Conservation (phyloP, 2,888 invertebrate species). For the Anoplius nigerrimus region DNA sequence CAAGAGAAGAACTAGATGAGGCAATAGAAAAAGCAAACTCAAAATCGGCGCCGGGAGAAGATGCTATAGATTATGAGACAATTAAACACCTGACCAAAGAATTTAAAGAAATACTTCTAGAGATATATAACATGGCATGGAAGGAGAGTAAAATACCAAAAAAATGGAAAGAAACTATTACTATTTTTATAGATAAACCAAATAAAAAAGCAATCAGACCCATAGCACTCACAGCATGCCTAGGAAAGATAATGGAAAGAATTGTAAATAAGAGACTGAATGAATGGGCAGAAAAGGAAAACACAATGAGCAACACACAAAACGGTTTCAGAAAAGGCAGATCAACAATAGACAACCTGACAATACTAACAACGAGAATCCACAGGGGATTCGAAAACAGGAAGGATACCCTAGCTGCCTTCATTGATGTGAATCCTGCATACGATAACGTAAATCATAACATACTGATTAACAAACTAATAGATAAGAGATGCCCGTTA, state of each 20-base stretch:
- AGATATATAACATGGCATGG: slow-evolving; percentile 26
- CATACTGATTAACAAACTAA: slow-evolving; percentile 1
- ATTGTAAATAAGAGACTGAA: background rate
- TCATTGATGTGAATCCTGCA: slow-evolving; percentile 11
- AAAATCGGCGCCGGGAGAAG: slow-evolving; percentile 26
- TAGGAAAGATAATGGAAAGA: slow-evolving; percentile 29
- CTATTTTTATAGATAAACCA: slow-evolving; percentile 30
- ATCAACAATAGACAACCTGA: background rate
- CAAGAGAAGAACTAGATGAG: slow-evolving; percentile 13
- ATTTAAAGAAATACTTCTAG: background rate
- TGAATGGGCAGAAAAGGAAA: too few relatives aligned
- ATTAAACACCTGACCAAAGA: slow-evolving; percentile 8
- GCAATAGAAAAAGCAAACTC: slow-evolving; percentile 22
- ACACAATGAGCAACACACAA: too few relatives aligned
- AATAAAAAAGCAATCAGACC: slow-evolving; percentile 14
- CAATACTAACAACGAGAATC: background rate
- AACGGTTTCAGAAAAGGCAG: too few relatives aligned
- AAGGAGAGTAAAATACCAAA: background rate
- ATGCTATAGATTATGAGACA: slow-evolving; percentile 28
- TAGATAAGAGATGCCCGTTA: background rate
- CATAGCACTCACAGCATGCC: slow-evolving; percentile 30
- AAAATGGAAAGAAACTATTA: slow-evolving; percentile 15
- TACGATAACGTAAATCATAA: slow-evolving; percentile 16
- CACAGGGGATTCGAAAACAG: background rate
- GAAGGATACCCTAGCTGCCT: background rate